These are phyloP conservation scores for Dolichopus griseipennis DNA, from an alignment of 2,888 invertebrate species.

Conservation along the genomic window DNA sequence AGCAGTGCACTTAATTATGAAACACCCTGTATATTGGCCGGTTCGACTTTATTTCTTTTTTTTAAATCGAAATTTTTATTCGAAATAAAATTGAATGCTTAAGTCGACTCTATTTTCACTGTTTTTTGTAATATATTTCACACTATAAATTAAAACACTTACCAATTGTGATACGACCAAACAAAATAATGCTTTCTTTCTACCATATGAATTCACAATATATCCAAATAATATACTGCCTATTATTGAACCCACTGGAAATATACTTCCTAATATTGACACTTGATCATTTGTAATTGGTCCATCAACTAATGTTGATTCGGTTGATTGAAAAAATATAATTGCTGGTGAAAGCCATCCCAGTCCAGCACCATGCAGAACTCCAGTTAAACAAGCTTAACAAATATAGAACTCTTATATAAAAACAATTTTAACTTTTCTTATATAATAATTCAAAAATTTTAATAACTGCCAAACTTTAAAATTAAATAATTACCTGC, in stretches of 20 bases:
- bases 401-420: background rate
- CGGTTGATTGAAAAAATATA: conserved; percentile 18
- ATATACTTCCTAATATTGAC: conserved; percentile 23
- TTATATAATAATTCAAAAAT: too few relatives aligned
- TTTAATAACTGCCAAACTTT: background rate
- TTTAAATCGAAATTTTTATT: too few relatives aligned
- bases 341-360: conserved; percentile 23
- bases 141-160: conserved; percentile 13
- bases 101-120: too few relatives aligned
- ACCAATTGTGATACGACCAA: conserved; percentile 22
- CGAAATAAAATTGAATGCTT: too few relatives aligned
- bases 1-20: too few relatives aligned
- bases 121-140: too few relatives aligned
- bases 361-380: conserved; percentile 23
- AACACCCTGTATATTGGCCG: too few relatives aligned
- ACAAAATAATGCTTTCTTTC: conserved; percentile 19
- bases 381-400: conserved; percentile 21
- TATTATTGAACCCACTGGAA: conserved; percentile 20
- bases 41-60: too few relatives aligned
- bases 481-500: background rate
- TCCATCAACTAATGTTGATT: conserved; percentile 19
- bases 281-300: conserved; percentile 17
- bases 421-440: too few relatives aligned
- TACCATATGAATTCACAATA: conserved; percentile 19
- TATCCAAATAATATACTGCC: conserved; percentile 21